phyloP scores from a whole-genome alignment of 2,888 invertebrate genomes.

The Cybosia mesomella region DNA sequence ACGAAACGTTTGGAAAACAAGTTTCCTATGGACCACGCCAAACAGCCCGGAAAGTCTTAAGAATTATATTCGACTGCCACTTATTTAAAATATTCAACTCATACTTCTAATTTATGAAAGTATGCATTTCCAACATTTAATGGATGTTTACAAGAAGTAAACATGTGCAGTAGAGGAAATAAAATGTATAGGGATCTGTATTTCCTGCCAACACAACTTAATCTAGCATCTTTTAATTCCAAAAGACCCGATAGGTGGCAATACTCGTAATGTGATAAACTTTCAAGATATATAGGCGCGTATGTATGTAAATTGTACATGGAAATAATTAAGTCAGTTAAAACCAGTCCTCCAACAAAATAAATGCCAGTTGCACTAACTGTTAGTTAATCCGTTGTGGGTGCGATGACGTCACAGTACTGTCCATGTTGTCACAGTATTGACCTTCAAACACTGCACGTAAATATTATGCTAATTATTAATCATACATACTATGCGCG shows the following conservation, averaged over 20 bases:
- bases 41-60: too few relatives aligned
- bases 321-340: not conserved
- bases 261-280: not conserved
- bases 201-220: too few relatives aligned
- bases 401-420: not conserved
- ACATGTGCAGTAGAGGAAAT: too few relatives aligned
- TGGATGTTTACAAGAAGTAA: too few relatives aligned
- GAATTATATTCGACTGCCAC: too few relatives aligned
- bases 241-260: not conserved
- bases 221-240: not conserved
- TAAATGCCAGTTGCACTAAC: slow-evolving; percentile 11
- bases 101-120: too few relatives aligned
- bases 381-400: not conserved
- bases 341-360: not conserved
- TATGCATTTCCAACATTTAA: too few relatives aligned
- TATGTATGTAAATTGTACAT: not conserved
- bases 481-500: too few relatives aligned
- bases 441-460: not conserved
- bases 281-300: not conserved
- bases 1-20: too few relatives aligned
- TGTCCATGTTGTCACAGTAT: not conserved
- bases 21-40: too few relatives aligned
- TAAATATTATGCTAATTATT: not conserved
- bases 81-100: too few relatives aligned
- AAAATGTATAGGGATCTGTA: too few relatives aligned